A percentile compares a stretch with the other conserved stretches of the same genome.
Conservation (phyloP, 2,888 invertebrate species). For the Drosophila demipolita region DNA sequence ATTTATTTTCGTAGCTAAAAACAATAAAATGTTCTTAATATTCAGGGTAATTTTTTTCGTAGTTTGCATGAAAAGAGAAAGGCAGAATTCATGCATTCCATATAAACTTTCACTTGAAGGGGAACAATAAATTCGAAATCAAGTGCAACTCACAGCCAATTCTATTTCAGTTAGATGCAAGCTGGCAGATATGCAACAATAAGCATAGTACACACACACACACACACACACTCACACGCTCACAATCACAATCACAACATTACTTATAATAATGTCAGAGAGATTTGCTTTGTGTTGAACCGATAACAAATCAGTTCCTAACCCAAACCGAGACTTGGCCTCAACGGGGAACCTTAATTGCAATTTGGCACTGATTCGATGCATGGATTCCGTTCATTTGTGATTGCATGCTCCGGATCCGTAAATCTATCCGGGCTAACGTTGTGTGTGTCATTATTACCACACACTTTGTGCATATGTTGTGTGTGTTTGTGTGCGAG, state of each 20-base stretch:
- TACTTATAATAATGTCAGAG: neutral
- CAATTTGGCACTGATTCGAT: constrained; percentile 48
- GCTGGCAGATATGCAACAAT: constrained; percentile 1
- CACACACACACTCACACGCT: neutral
- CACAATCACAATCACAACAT: neutral
- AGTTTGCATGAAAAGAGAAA: neutral
- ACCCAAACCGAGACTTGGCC: constrained; percentile 4
- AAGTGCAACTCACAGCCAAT: neutral
- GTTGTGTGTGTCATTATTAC: constrained; percentile 4
- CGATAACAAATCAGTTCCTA: constrained; percentile 7
- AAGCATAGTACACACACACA: neutral
- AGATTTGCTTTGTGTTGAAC: constrained; percentile 1
- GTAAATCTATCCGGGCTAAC: neutral
- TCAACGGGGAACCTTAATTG: constrained; percentile 51
- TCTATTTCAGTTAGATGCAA: neutral
- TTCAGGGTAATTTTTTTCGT: neutral
- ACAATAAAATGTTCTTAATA: neutral
- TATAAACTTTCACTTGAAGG: neutral
- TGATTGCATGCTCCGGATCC: constrained; percentile 2
- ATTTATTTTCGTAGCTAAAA: neutral
- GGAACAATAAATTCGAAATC: neutral
- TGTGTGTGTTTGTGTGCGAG: constrained; percentile 8
- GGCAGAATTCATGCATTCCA: neutral
- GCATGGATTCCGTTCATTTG: neutral
- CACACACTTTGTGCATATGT: neutral